Conservation (phyloP, 2,888 invertebrate species). For the Drosophila pseudotakahashii region DNA sequence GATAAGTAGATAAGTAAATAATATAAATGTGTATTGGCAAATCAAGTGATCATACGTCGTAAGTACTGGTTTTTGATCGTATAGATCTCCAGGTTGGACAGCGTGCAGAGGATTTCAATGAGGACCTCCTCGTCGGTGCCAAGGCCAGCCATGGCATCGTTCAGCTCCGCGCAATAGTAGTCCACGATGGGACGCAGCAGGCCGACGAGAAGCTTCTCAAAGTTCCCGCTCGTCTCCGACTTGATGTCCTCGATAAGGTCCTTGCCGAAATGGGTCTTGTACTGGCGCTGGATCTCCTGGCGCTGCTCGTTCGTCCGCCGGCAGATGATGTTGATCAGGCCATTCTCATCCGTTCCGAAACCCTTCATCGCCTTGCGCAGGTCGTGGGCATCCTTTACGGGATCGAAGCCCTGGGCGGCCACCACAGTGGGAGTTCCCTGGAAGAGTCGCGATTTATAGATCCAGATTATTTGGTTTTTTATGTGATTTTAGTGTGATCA, state of each 20-base stretch:
- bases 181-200: conserved; percentile 93
- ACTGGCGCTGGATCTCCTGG: conserved; percentile 85
- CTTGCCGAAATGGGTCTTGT: conserved; percentile 85
- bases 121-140: conserved; percentile 94
- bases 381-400: conserved; percentile 91
- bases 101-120: conserved; percentile 94
- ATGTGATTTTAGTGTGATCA: background rate
- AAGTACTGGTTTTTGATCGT: conserved; percentile 92
- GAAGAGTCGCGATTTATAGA: background rate
- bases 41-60: conserved; percentile 85
- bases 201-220: conserved; percentile 92
- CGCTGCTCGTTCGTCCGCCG: conserved; percentile 94
- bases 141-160: conserved; percentile 92
- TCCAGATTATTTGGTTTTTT: background rate
- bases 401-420: conserved; percentile 91
- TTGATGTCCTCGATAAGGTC: conserved; percentile 93
- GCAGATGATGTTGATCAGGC: conserved; percentile 93
- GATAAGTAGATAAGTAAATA: background rate
- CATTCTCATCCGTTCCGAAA: conserved; percentile 93
- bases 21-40: no score
- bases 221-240: conserved; percentile 94
- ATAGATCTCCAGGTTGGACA: conserved; percentile 93
- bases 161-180: conserved; percentile 91
- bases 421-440: conserved; percentile 88
- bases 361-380: conserved; percentile 97